Percentiles rank a stretch among this genome's conserved stretches.
These are phyloP conservation scores for Sternotherus odoratus DNA, from an alignment of 2,797 vertebrate genomes.

Conservation along the genomic window DNA sequence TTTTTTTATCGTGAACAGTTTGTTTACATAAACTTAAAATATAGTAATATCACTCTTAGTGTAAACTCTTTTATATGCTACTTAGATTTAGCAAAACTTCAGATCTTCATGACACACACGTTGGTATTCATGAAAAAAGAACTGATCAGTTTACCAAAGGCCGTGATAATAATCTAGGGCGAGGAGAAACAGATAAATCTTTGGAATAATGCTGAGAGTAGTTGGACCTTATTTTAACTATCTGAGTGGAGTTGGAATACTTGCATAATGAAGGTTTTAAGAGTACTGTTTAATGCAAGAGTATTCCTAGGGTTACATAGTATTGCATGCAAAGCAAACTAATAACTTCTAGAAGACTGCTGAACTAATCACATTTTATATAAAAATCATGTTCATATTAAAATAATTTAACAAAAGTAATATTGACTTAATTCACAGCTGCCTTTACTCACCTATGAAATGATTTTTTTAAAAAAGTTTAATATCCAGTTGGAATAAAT, in stretches of 20 bases:
- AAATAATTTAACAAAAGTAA: not conserved
- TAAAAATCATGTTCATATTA: constrained; percentile 45
- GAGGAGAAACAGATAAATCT: constrained; percentile 30
- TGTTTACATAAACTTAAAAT: constrained; percentile 57
- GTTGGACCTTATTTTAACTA: constrained; percentile 52
- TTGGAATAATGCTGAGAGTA: constrained; percentile 46
- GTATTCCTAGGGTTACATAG: constrained; percentile 45
- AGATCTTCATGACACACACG: constrained; percentile 28
- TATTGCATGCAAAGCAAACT: constrained; percentile 43
- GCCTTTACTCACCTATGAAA: not conserved
- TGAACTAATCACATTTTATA: not conserved
- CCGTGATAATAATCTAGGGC: not conserved
- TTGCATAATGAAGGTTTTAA: constrained; percentile 71
- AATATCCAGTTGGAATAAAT: not conserved
- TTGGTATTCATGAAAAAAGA: constrained; percentile 20
- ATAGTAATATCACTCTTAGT: constrained; percentile 36
- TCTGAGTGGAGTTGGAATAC: constrained; percentile 45
- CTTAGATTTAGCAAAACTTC: constrained; percentile 22
- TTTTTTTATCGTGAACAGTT: constrained; percentile 67
- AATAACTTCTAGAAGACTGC: not conserved
- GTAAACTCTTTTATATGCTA: constrained; percentile 51
- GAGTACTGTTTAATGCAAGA: constrained; percentile 60
- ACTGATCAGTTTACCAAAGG: constrained; percentile 45
- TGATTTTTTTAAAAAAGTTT: not conserved
- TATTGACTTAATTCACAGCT: constrained; percentile 10